phyloP scores from a whole-genome alignment of 2,113 vertebrate species.

The Chloropsis hardwickii region DNA sequence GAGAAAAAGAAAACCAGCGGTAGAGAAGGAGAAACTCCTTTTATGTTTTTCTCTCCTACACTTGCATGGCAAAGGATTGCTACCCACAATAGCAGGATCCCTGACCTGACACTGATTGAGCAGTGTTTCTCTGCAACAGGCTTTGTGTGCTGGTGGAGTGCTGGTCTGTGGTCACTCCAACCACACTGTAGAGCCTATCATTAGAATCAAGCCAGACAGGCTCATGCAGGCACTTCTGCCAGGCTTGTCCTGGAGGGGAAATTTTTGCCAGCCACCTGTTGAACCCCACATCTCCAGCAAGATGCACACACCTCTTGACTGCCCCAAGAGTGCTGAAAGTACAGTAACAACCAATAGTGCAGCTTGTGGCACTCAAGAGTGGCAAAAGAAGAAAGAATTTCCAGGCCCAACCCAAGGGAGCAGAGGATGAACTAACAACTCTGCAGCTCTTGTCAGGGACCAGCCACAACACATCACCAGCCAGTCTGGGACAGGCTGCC shows the following conservation, averaged over 20 bases:
- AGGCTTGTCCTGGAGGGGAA: background rate
- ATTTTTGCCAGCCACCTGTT: background rate
- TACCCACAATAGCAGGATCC: background rate
- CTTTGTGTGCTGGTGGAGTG: background rate
- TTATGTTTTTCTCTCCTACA: background rate
- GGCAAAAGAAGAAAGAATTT: background rate
- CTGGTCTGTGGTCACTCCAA: background rate
- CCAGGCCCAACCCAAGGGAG: background rate
- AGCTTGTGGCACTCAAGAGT: background rate
- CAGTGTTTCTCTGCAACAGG: accelerated
- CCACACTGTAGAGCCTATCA: background rate
- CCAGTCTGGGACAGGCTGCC: background rate
- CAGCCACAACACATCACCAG: background rate
- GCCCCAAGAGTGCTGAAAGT: background rate
- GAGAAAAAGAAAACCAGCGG: background rate
- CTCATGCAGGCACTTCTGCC: background rate
- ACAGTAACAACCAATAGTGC: accelerated
- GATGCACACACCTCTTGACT: background rate
- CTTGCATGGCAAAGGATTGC: background rate
- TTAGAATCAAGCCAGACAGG: background rate
- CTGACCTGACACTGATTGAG: background rate
- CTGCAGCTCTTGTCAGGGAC: background rate
- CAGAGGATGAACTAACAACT: background rate
- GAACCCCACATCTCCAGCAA: background rate
- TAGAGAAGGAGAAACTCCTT: background rate